Evolutionary conservation across 2,113 vertebrate species (phyloP), one percentile per base, ranked within the genome.

Genomic region (Machaerirhynchus nigripectus): DNA sequence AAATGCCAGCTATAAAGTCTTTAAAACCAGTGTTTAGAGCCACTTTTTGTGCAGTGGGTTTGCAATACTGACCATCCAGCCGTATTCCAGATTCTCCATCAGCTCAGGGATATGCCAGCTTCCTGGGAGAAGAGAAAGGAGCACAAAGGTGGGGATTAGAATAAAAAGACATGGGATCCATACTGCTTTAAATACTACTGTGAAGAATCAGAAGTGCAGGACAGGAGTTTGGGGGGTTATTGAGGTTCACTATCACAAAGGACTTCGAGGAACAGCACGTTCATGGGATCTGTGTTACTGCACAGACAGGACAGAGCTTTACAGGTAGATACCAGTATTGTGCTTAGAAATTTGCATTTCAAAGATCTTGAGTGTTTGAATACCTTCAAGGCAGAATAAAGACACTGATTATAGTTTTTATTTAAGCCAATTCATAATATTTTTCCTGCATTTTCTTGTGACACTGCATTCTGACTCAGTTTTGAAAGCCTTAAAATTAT

Each of bases 401-500:
- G 56, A 37, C 89, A 76, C 27, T 50, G 69, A 47, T 52, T 94
- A 79, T 76, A 78, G 76, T 79, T 93, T 97, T 93, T 90, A 88
- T 93, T 95, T 85, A 96, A 96, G 31, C 88, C 69, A 95, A 60
- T 63, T 91, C 76, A 81, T 83, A 64, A 4, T 56, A 60, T 95
- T 97, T 94, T 90, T 89, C 84, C 71, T 80, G 7, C 17, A 21
- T 95, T 97, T 95, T 94, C 94, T 84, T 80, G 6, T 90, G 94
- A 91, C 76, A 52, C 78, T 93, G 56, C 87, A 82, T 92, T 97
- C 81, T 39, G 57, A 65, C 90, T 97, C 42, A 17, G 83, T 82
- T 97, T 96, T 93, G 93, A 97, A 97, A 97, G 95, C 86, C 84
- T 94, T 96, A 52, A 95, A 96, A 49, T 69, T 10, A 31, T 68